phyloP scores from a whole-genome alignment of 1,140 invertebrate genomes.

The Harlomillsia oculata region DNA sequence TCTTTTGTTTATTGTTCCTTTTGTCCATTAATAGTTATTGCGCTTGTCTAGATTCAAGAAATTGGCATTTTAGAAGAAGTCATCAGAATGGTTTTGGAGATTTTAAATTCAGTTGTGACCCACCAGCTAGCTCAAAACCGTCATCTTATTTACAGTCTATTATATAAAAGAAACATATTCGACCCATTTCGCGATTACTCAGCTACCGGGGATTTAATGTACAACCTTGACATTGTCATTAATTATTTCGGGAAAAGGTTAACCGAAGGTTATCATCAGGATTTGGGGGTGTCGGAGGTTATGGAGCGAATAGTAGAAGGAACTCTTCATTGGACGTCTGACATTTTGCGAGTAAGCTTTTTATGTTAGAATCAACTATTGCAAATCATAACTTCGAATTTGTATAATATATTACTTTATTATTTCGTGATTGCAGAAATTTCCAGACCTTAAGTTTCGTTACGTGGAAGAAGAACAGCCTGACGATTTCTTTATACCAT shows the following conservation, averaged over 20 bases:
- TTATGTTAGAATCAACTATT: background rate
- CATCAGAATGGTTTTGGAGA: conserved; percentile 88
- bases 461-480: conserved; percentile 98
- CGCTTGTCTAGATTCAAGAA: conserved; percentile 60
- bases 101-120: conserved; percentile 84
- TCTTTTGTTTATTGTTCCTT: background rate
- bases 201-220: conserved; percentile 87
- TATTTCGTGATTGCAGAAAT: conserved; percentile 63
- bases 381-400: background rate
- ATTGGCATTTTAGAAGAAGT: conserved; percentile 93
- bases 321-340: conserved; percentile 53
- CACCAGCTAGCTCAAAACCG: conserved; percentile 82
- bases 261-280: conserved; percentile 47
- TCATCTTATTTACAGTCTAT: conserved; percentile 87
- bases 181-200: conserved; percentile 73
- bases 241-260: conserved; percentile 73
- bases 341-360: conserved; percentile 68
- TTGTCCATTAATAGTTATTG: background rate
- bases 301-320: conserved; percentile 77
- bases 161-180: conserved; percentile 90
- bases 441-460: conserved; percentile 95
- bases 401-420: background rate
- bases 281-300: conserved; percentile 70
- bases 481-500: conserved; percentile 98
- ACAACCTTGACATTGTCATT: conserved; percentile 91